A percentile compares a stretch with the other conserved stretches of the same genome.
These are phyloP conservation scores for Tanytarsus gracilentus DNA, from an alignment of 2,888 invertebrate species.

Conservation along the genomic window DNA sequence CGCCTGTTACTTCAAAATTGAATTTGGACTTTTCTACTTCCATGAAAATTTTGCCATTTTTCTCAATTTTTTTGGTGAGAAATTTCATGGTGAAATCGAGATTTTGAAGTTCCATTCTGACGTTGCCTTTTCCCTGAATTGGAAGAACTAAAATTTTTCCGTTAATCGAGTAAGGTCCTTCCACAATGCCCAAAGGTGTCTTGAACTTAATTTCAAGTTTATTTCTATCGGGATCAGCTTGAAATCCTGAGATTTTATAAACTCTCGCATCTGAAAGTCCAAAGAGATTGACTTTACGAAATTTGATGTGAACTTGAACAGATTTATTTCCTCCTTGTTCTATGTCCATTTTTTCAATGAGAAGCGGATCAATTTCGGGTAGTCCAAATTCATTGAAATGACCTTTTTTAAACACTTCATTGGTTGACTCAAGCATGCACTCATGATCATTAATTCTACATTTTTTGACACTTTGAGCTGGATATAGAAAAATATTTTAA, in stretches of 20 bases:
- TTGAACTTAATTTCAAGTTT: conserved; percentile 6
- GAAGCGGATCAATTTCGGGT: background rate
- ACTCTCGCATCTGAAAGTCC: background rate
- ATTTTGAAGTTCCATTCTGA: background rate
- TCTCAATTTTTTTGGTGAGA: background rate
- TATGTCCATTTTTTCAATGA: background rate
- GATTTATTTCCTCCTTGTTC: background rate
- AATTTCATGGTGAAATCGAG: background rate
- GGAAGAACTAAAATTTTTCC: background rate
- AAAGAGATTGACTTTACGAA: background rate
- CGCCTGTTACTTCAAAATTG: conserved; percentile 3
- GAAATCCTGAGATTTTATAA: background rate
- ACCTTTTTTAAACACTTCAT: background rate
- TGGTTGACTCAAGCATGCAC: background rate
- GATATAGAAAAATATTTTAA: background rate
- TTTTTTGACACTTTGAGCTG: background rate
- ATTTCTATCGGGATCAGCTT: background rate
- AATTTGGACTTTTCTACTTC: background rate
- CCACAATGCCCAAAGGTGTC: background rate
- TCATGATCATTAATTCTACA: background rate
- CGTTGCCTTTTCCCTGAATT: background rate
- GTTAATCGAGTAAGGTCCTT: background rate
- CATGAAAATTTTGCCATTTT: background rate
- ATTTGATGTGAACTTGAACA: background rate
- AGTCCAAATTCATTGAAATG: too few species aligned